Percentiles rank a stretch among this genome's conserved stretches.
Conservation (phyloP, 2,113 vertebrate genomes). For the Hippocampus comes region DNA sequence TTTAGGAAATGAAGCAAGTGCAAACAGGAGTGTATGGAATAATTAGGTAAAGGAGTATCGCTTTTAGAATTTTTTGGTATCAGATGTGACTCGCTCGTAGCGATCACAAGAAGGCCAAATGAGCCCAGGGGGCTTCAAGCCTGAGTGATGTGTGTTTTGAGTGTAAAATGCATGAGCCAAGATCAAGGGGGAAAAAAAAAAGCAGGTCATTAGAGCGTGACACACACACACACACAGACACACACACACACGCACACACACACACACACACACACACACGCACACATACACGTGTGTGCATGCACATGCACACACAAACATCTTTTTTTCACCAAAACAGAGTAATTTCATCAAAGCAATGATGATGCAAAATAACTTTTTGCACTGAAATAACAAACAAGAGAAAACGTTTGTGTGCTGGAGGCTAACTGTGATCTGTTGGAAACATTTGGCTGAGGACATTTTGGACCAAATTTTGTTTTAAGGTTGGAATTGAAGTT, state of each 20-base stretch:
- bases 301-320: neutral
- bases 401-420: neutral
- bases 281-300: neutral
- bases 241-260: neutral
- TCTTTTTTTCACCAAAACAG: constrained; percentile 31
- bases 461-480: no score
- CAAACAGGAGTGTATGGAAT: neutral
- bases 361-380: constrained; percentile 32
- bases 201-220: constrained; percentile 46
- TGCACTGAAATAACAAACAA: constrained; percentile 42
- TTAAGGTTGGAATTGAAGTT: constrained; percentile 3
- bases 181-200: constrained; percentile 57
- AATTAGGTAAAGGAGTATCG: neutral
- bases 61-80: constrained; percentile 5
- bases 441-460: neutral
- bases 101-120: constrained; percentile 12
- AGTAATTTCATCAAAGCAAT: constrained; percentile 30
- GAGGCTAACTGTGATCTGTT: neutral
- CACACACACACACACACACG: neutral
- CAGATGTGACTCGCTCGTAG: constrained; percentile 12
- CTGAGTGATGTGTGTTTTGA: constrained; percentile 30
- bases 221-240: neutral
- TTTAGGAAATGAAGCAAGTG: neutral
- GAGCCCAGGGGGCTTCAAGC: constrained; percentile 14
- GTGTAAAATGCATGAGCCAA: constrained; percentile 34